A percentile compares a stretch with the other conserved stretches of the same genome.
These are phyloP conservation scores for Aplodontia rufa DNA, from an alignment of 2,113 vertebrate species.

Conservation along the genomic window DNA sequence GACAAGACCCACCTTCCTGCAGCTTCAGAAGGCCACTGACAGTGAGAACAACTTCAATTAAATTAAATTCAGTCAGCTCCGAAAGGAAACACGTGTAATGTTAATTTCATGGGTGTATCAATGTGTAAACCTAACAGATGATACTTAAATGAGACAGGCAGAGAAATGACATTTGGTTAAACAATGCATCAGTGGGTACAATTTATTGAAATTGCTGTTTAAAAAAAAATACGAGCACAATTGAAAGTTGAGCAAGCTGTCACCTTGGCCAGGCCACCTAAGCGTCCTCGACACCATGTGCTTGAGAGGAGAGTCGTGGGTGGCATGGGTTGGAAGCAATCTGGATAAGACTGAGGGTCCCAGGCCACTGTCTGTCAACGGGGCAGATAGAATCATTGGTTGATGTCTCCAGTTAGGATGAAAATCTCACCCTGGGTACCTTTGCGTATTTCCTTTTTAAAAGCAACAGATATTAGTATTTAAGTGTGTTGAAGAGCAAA, in stretches of 20 bases:
- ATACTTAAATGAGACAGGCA: constrained; percentile 73
- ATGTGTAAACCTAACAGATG: constrained; percentile 79
- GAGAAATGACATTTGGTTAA: constrained; percentile 76
- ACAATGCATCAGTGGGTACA: constrained; percentile 76
- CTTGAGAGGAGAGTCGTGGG: neutral
- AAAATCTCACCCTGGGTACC: neutral
- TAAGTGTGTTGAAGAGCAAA: neutral
- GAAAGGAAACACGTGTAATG: constrained; percentile 70
- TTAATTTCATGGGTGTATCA: constrained; percentile 78
- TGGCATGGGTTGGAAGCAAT: rapidly evolving
- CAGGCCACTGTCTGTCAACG: neutral
- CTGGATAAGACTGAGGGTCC: neutral
- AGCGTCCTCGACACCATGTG: rapidly evolving
- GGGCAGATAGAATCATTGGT: neutral
- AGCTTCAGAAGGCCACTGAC: neutral
- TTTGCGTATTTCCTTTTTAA: neutral
- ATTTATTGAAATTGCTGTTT: constrained; percentile 64
- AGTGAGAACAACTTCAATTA: constrained; percentile 49
- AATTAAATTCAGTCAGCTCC: constrained; percentile 66
- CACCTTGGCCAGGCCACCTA: neutral
- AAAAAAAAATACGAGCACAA: neutral
- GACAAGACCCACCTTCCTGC: neutral
- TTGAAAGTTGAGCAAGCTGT: constrained; percentile 56
- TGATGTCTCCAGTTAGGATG: neutral
- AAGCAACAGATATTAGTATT: neutral